Base-by-base conservation (phyloP, 2,797 vertebrate genomes). In the Bradypus variegatus region DNA sequence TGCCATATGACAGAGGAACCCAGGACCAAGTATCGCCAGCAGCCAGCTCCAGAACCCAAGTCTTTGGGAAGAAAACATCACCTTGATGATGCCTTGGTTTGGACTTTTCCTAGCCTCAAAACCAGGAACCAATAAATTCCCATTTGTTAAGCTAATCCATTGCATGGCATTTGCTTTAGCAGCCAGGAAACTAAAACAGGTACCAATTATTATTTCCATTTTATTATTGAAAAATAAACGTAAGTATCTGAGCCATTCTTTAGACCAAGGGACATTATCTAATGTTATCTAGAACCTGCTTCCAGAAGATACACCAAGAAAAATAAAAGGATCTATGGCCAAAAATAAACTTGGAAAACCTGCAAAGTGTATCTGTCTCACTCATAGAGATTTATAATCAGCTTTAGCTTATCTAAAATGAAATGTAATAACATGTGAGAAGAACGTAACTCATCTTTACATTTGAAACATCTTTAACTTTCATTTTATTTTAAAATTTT, bases 321-420 rank as follows among this genome's bases (percentile, higher is more conserved):
- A 31, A 41, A 16, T 1, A 27, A 29, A 27, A 0, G 16, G 4
- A n/a, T 29, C 18, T 29, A 0, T 8, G 31, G 23, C 25, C 31
- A 23, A 48, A 77, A 31, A n/a, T 33, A 62, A 50, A 48, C n/a
- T 27, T 27, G 8, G 55, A 38, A 10, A 50, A 64, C 6, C 4
- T 31, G 31, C 0, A 15, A 19, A 19, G 3, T 10, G 45, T 2
- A 16, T 16, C 11, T 2, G 12, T 16, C 11, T 2, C 16, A 33
- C 21, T 45, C 18, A 16, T 31, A 19, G 72, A 48, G 41, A 36
- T 14, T 27, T 25, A 38, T 1, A 38, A 31, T n/a, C 5, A 48
- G 16, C 25, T 65, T 53, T n/a, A 69, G 25, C 65, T 27, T 33
- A 73, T 14, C 25, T 10, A 65, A 48, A 48, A 33, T 15, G 33